Conservation (phyloP, 2,797 vertebrate genomes). For the Coluber constrictor region DNA sequence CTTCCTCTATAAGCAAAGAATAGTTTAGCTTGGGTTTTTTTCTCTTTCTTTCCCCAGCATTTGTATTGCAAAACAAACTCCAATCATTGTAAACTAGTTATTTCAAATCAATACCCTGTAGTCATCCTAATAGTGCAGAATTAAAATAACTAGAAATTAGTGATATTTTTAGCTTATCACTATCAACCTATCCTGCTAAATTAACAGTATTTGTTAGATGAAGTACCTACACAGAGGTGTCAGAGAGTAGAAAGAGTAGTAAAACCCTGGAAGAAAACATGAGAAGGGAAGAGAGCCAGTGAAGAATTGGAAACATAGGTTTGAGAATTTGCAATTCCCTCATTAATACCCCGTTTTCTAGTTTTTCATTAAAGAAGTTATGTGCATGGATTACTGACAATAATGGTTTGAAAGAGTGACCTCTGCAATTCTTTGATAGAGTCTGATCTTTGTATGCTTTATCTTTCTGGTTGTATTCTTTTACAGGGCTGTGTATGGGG, state of each 20-base stretch:
- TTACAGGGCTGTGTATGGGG: constrained; percentile 92
- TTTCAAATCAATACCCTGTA: background rate
- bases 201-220: background rate
- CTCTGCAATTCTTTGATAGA: background rate
- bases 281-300: background rate
- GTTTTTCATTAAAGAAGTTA: background rate
- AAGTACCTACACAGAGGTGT: background rate
- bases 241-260: background rate
- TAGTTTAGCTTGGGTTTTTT: constrained; percentile 23
- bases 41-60: background rate
- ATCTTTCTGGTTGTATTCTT: constrained; percentile 44
- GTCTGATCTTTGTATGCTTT: background rate
- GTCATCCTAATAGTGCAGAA: background rate
- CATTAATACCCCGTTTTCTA: background rate
- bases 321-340: background rate
- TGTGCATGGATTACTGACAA: background rate
- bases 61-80: constrained; percentile 32
- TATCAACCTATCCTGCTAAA: background rate
- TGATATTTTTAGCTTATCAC: background rate
- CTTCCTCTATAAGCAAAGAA: constrained; percentile 32
- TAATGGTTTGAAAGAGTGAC: background rate
- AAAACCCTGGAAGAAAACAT: background rate
- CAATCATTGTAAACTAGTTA: background rate
- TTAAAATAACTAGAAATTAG: background rate
- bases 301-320: background rate